A percentile compares a stretch with the other conserved stretches of the same genome.
Evolutionary conservation across 2,888 invertebrate species (phyloP).

Genomic region (Mimas tiliae): DNA sequence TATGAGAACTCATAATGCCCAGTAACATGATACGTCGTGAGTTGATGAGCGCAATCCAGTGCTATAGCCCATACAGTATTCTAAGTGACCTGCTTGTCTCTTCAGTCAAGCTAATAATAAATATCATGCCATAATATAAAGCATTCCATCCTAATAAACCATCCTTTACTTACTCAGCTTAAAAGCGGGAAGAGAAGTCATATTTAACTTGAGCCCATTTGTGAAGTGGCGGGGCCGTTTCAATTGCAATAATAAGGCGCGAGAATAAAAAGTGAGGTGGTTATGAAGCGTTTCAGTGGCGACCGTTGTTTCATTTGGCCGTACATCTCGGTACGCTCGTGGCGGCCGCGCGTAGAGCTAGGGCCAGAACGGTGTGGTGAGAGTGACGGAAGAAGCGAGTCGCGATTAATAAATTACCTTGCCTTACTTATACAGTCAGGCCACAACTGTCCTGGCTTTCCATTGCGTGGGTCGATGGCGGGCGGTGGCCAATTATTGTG

Average conservation of each 20-base stretch:
- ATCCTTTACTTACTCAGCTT: conserved; percentile 30
- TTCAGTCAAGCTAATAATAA: no score
- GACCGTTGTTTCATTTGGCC: conserved; percentile 49
- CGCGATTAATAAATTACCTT: neutral
- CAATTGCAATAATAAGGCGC: conserved; percentile 48
- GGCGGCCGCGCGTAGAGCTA: conserved; percentile 41
- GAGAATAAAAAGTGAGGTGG: conserved; percentile 53
- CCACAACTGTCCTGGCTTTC: no score
- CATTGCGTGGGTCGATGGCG: no score
- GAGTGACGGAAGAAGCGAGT: conserved; percentile 8
- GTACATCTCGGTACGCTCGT: conserved; percentile 38
- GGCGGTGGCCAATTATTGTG: no score
- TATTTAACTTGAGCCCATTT: conserved; percentile 40
- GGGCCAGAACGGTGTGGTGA: conserved; percentile 27
- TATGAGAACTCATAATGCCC: no score
- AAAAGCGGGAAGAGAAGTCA: conserved; percentile 24
- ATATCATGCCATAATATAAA: no score
- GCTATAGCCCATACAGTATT: no score
- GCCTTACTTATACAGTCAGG: no score
- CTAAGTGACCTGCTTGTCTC: no score
- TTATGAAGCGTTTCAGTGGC: conserved; percentile 55
- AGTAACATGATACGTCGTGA: no score
- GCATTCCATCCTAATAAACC: neutral
- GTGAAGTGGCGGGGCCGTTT: conserved; percentile 40
- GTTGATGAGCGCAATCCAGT: no score